Percentiles rank a stretch among this genome's conserved stretches.
Evolutionary conservation across 2,113 vertebrate species (phyloP).

Genomic region (Melanostigma gelatinosum): DNA sequence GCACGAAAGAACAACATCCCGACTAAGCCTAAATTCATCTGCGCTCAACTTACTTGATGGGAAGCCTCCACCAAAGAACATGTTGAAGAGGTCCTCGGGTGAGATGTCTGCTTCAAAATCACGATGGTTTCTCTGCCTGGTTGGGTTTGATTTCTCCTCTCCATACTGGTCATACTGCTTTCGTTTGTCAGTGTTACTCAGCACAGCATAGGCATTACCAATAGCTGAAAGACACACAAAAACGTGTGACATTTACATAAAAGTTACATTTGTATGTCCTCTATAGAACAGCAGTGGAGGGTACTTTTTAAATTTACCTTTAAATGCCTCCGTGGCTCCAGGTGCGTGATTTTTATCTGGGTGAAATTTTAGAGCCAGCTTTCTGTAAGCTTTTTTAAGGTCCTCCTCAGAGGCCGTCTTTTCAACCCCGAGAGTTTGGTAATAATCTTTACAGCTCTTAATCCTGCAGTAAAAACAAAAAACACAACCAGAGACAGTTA

Average conservation of each 20-base stretch:
- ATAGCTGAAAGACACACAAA: slow-evolving; percentile 84
- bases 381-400: slow-evolving; percentile 89
- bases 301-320: slow-evolving; percentile 83
- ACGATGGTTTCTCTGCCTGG: slow-evolving; percentile 87
- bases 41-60: slow-evolving; percentile 89
- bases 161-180: slow-evolving; percentile 96
- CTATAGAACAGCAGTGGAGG: neutral
- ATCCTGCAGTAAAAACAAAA: slow-evolving; percentile 82
- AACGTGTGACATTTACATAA: neutral
- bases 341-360: slow-evolving; percentile 86
- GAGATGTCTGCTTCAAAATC: slow-evolving; percentile 99
- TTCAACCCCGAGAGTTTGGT: slow-evolving; percentile 94
- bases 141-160: slow-evolving; percentile 87
- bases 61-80: slow-evolving; percentile 99
- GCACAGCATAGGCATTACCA: slow-evolving; percentile 86
- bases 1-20: neutral
- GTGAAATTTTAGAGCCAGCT: slow-evolving; percentile 85
- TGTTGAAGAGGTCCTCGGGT: slow-evolving; percentile 98
- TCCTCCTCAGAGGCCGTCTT: slow-evolving; percentile 93
- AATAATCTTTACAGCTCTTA: slow-evolving; percentile 97
- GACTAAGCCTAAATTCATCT: neutral
- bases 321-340: slow-evolving; percentile 92
- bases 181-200: slow-evolving; percentile 94
- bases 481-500: neutral
- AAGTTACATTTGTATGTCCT: neutral